Conservation (phyloP, 2,113 vertebrate genomes). For the Collichthys lucidus region DNA sequence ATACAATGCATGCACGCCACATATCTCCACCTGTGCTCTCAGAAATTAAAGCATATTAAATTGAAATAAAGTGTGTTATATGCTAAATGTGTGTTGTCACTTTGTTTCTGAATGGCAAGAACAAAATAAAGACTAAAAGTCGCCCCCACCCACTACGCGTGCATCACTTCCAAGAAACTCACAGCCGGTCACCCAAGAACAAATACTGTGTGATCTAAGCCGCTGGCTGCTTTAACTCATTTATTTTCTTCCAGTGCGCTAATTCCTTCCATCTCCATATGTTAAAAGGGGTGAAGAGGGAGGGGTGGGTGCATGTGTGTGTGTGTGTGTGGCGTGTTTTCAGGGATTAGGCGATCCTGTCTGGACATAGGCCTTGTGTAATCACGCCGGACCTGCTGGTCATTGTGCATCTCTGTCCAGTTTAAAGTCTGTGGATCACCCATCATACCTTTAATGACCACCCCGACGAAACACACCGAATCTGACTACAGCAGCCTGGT, state of each 20-base stretch:
- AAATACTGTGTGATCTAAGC: slow-evolving; percentile 60
- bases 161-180: slow-evolving; percentile 61
- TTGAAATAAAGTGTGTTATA: background rate
- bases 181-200: slow-evolving; percentile 68
- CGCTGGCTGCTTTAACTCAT: slow-evolving; percentile 75
- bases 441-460: background rate
- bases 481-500: background rate
- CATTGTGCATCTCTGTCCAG: slow-evolving; percentile 47
- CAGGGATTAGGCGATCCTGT: slow-evolving; percentile 77
- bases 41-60: background rate
- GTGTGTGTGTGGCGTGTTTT: slow-evolving; percentile 45
- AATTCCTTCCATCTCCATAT: slow-evolving; percentile 86
- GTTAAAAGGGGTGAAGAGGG: slow-evolving; percentile 55
- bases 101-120: background rate
- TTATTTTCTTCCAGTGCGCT: slow-evolving; percentile 79
- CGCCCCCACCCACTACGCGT: slow-evolving; percentile 2
- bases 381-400: slow-evolving; percentile 54
- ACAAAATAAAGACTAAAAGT: background rate
- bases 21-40: background rate
- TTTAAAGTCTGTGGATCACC: background rate
- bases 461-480: background rate
- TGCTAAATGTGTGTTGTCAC: background rate
- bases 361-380: slow-evolving; percentile 70
- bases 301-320: slow-evolving; percentile 25
- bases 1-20: background rate